Evolutionary conservation across 2,113 vertebrate genomes (phyloP), one percentile per base, ranked within the genome.

Genomic region (Mobula birostris): DNA sequence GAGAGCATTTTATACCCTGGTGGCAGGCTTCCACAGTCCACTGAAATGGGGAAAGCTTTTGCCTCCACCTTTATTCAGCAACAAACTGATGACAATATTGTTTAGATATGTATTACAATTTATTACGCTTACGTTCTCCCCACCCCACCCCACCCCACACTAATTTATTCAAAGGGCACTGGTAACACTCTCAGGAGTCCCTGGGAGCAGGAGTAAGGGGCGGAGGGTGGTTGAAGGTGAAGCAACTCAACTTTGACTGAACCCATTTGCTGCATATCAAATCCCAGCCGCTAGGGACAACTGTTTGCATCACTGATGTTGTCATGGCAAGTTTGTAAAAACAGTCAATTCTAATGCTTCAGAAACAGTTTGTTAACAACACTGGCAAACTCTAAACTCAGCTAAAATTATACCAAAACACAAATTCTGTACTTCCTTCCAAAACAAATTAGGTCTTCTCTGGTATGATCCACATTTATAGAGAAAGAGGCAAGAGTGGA

Each of bases 11-110:
- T 63, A 61, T 19, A 87, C 24, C n/a, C 48, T 56, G 56, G 82
- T 58, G 21, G 48, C n/a, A 14, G 85, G 15, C 27, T 63, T 68
- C 61, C n/a, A 66, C 29, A 32, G 85, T 61, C 29, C 61, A 66
- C 3, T 6, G 85, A 90, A 90, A 90, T 68, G 63, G 61, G 66
- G 17, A n/a, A 90, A n/a, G 61, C 58, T 61, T 90, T 90, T 61
- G 63, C 85, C n/a, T 19, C 85, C 85, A 90, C 85, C 85, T 90
- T 90, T 66, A 27, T 90, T 66, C 85, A 68, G 61, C 85, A 61
- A n/a, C 29, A 32, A 14, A 48, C 0, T 27, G 29, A 12, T 5
- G 83, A 15, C 61, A 24, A 29, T 11, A n/a, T 48, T 0, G 9
- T 68, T 32, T n/a, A 17, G 61, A 87, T 12, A 63, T 5, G 29